Conservation (phyloP, 2,888 invertebrate species). For the Thereva nobilitata region DNA sequence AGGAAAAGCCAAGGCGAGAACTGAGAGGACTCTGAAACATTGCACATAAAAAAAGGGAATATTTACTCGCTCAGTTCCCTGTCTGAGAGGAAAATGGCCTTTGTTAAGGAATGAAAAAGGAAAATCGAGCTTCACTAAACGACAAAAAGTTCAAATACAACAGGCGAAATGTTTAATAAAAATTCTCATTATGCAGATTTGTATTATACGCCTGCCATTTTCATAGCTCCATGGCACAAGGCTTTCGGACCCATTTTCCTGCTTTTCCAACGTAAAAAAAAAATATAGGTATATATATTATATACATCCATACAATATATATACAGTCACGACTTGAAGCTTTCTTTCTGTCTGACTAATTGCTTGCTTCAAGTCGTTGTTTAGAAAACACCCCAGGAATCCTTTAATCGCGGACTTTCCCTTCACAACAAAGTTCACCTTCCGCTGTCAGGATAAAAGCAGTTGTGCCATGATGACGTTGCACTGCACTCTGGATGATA, state of each 20-base stretch:
- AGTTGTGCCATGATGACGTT: constrained; percentile 16
- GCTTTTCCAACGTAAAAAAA: background rate
- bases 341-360: constrained; percentile 35
- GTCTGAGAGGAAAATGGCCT: constrained; percentile 18
- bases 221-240: constrained; percentile 17
- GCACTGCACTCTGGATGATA: background rate
- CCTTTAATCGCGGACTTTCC: constrained; percentile 25
- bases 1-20: background rate
- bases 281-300: background rate
- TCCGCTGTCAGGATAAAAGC: constrained; percentile 6
- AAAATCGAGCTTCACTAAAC: constrained; percentile 14
- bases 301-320: too few species aligned
- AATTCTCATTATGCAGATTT: constrained; percentile 43
- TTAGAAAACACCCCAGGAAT: constrained; percentile 25
- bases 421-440: constrained; percentile 33
- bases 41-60: background rate
- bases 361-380: constrained; percentile 32
- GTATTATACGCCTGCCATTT: constrained; percentile 39
- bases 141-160: constrained; percentile 38
- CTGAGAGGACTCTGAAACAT: constrained; percentile 19
- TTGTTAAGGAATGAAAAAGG: constrained; percentile 5
- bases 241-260: constrained; percentile 16
- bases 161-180: constrained; percentile 41
- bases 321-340: constrained; percentile 6
- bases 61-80: constrained; percentile 14